Evolutionary conservation across 2,797 vertebrate species (phyloP).

Genomic region (Acanthopagrus latus): DNA sequence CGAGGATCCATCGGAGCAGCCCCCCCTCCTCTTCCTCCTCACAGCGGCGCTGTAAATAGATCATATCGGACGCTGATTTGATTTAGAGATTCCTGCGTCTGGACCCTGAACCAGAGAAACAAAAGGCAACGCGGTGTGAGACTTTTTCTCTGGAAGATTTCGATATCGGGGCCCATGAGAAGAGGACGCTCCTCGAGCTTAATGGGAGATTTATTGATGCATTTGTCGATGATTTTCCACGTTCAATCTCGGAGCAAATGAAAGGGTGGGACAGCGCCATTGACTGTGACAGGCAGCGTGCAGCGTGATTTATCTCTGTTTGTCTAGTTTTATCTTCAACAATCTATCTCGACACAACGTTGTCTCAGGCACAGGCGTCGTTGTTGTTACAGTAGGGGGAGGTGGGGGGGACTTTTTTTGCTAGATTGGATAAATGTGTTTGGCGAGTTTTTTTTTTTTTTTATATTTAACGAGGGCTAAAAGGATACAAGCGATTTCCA

Average conservation of each 20-base stretch:
- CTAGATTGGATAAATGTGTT: constrained; percentile 8
- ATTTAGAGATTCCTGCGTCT: constrained; percentile 67
- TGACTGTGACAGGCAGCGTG: constrained; percentile 60
- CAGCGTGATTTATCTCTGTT: constrained; percentile 69
- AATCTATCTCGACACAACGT: constrained; percentile 37
- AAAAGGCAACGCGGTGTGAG: constrained; percentile 45
- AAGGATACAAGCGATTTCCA: constrained; percentile 71
- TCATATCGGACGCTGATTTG: constrained; percentile 65
- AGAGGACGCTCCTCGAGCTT: constrained; percentile 59
- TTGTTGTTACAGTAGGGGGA: not conserved
- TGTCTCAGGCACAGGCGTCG: not conserved
- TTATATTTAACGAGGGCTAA: constrained; percentile 81
- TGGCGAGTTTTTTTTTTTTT: constrained; percentile 47
- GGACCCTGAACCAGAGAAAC: constrained; percentile 52
- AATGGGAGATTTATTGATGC: constrained; percentile 70
- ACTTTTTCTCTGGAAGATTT: constrained; percentile 25
- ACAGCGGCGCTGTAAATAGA: constrained; percentile 52
- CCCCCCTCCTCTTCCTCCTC: not conserved
- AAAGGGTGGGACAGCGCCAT: constrained; percentile 77
- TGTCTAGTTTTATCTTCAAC: constrained; percentile 55
- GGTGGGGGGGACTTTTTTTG: not conserved
- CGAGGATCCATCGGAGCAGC: constrained; percentile 2
- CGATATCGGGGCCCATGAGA: constrained; percentile 10
- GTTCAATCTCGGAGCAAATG: constrained; percentile 62
- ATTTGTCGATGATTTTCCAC: constrained; percentile 67